Base-by-base conservation (phyloP, 2,888 invertebrate species). In the Creontiades dilutus region DNA sequence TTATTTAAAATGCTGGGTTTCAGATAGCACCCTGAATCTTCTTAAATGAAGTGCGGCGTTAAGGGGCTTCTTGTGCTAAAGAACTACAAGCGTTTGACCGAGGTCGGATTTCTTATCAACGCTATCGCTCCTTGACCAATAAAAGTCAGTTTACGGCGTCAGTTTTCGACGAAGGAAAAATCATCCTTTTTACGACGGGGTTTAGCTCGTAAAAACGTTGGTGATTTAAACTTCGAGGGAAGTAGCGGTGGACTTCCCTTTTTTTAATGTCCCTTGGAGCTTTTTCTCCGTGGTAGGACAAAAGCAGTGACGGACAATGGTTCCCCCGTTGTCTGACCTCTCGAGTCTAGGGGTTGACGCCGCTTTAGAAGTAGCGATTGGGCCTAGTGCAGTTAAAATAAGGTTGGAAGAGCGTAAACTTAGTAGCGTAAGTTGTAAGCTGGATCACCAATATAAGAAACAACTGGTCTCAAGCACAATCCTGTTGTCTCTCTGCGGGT, bases 221-320 rank as follows among this genome's bases (percentile, higher is more conserved):
- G 82, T 82, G 82, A 82, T 82, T 82, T 82, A 82, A 82, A 82
- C 82, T 82, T 82, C 37, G 52, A 52, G 82, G 4, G 23, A 82
- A 82, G 27, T 52, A 82, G 82, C 68, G 68, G 19, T 68, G 27
- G 19, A 19, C 68, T 12, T 68, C 23, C 19, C 37, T 7, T 19
- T 23, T 23, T 68, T 23, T 68, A 68, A 68, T 68, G 23, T 82
- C 82, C 82, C 52, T 23, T 11, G 82, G 52, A 7, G 27, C 37
- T 37, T 48, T 82, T 82, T 82, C 52, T 82, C 14, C 52, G 1
- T 61, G 16, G 23, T 13, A 19, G 68, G 68, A 68, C 23, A 68
- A 68, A 23, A 68, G 68, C 68, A 5, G n/a, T 16, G 16, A n/a
- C n/a, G 19, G 23, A 61, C 61, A 61, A 68, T 68, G 3, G 68